A percentile compares a stretch with the other conserved stretches of the same genome.
phyloP scores from a whole-genome alignment of 2,113 vertebrate species.

The Tiliqua scincoides region DNA sequence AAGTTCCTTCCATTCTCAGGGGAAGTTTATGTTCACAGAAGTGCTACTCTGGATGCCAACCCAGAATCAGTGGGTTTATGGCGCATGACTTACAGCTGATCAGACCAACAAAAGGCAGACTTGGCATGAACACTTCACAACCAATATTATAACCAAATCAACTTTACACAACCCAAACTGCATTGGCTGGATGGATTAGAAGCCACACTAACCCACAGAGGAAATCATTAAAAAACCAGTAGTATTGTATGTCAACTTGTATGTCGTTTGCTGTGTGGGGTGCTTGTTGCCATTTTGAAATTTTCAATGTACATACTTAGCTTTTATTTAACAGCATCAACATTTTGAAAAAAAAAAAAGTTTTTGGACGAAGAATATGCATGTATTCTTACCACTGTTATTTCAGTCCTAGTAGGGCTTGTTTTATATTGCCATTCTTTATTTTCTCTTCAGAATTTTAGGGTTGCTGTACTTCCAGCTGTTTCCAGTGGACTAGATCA shows the following conservation, averaged over 20 bases:
- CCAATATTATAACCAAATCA: neutral
- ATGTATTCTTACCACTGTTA: neutral
- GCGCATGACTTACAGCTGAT: neutral
- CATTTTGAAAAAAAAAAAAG: neutral
- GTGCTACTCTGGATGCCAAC: neutral
- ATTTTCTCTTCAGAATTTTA: neutral
- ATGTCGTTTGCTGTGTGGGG: neutral
- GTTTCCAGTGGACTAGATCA: neutral
- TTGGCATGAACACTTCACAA: neutral
- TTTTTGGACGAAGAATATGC: neutral
- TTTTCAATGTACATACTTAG: constrained; percentile 48
- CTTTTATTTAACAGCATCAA: constrained; percentile 52
- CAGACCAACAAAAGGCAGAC: neutral
- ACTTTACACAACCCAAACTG: neutral
- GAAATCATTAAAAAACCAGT: neutral
- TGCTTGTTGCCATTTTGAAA: neutral
- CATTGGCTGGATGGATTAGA: neutral
- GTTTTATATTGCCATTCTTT: neutral
- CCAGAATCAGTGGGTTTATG: too few species aligned
- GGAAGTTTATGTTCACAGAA: too few species aligned
- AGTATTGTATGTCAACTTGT: neutral
- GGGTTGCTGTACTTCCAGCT: neutral
- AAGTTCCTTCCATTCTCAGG: neutral
- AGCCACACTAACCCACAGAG: neutral
- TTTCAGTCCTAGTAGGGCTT: neutral